Evolutionary conservation across 2,113 vertebrate species (phyloP), one percentile per base, ranked within the genome.

Genomic region (Austrofundulus limnaeus): DNA sequence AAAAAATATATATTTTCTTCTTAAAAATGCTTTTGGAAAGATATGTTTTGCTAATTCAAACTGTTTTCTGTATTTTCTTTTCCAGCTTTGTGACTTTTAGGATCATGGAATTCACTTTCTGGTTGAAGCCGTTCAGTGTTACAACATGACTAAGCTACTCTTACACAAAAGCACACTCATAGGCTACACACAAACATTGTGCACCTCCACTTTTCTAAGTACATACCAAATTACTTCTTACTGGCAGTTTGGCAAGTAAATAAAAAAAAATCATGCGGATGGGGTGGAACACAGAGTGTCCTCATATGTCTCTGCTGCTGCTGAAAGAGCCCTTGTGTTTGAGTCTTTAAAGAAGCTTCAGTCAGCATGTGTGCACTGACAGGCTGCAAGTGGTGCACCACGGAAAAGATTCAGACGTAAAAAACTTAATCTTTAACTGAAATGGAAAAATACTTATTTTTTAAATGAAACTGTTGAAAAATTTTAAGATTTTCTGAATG

Each of bases 251-350:
- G 70, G 20, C 74, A 78, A 77, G 87, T 88, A 89, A 89, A 90
- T 81, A 90, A 85, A 89, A 89, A 90, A 81, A 90, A 85, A 84
- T 82, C 70, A 81, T 81, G 86, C 62, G 83, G 84, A 80, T 51
- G 53, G 70, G 46, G 65, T 67, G 77, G 86, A 86, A 82, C 87
- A 89, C 72, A 75, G 73, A 73, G 66, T 66, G 72, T 82, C 77
- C 85, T 88, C 85, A 86, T 81, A 39, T 76, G 67, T 67, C 76
- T 83, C 60, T 66, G 20, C 53, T 74, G 71, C 23, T 47, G 43
- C 70, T 83, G 72, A 88, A 87, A 87, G 82, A 67, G 34, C 43
- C 61, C 82, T 78, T 86, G 87, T 90, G 66, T 85, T 50, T 34
- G 53, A 20, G 31, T 64, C 66, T 66, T 48, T 48, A 61, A 70